A percentile compares a stretch with the other conserved stretches of the same genome.
These are phyloP conservation scores for Apostichopus californicus DNA, from an alignment of 35 echinoderm and acorn worm genomes.

Conservation along the genomic window DNA sequence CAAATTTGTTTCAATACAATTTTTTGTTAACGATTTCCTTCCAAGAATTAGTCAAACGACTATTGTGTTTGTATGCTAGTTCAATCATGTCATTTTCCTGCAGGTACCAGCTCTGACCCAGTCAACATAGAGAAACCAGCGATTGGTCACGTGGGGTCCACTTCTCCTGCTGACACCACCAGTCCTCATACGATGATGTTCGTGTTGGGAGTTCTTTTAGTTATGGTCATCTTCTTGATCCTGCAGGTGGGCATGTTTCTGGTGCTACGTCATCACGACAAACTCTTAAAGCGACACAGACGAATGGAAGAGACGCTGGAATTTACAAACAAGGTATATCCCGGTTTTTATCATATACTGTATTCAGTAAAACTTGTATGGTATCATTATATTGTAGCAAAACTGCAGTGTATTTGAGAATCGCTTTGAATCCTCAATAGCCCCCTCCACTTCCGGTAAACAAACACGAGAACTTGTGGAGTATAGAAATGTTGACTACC, in stretches of 20 bases:
- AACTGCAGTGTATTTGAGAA: too few relatives aligned
- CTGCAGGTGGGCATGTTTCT: conserved; percentile 1
- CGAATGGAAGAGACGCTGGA: not conserved
- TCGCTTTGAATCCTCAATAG: too few relatives aligned
- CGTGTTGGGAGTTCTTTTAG: not conserved
- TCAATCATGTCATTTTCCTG: too few relatives aligned
- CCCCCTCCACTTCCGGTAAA: too few relatives aligned
- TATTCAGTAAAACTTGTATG: too few relatives aligned
- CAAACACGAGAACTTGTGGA: too few relatives aligned
- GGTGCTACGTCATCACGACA: conserved; percentile 27
- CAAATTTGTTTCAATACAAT: too few relatives aligned
- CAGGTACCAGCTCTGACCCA: not conserved
- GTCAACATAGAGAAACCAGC: not conserved
- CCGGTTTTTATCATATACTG: too few relatives aligned
- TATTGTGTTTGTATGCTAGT: not conserved
- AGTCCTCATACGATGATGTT: not conserved
- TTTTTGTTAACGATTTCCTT: too few relatives aligned
- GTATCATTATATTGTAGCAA: too few relatives aligned
- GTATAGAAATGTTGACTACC: too few relatives aligned
- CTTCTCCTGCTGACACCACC: not conserved
- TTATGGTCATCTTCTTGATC: conserved; percentile 5
- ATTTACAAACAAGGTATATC: conserved; percentile 19
- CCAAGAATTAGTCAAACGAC: too few relatives aligned
- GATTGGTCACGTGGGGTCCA: not conserved
- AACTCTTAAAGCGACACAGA: not conserved